phyloP scores from a whole-genome alignment of 2,797 vertebrate genomes.

The Eospalax fontanierii region DNA sequence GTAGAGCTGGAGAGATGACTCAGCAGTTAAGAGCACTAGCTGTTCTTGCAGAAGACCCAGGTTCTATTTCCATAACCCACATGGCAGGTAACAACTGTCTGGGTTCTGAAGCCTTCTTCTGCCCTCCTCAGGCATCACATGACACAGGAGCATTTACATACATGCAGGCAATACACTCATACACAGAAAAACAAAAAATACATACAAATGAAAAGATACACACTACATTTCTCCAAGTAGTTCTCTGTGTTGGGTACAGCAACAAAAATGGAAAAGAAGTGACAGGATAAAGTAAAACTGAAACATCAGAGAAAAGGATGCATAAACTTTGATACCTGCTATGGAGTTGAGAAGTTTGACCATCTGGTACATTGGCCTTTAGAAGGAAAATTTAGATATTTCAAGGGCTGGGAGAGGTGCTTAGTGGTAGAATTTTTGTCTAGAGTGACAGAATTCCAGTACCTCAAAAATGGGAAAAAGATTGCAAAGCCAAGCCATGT shows the following conservation, averaged over 20 bases:
- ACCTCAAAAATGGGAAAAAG: neutral
- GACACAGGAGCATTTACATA: no score
- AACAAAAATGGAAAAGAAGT: neutral
- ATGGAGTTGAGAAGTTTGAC: neutral
- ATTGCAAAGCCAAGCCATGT: constrained; percentile 16
- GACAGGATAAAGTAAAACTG: neutral
- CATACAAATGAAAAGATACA: neutral
- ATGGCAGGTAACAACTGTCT: no score
- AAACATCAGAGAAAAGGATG: neutral
- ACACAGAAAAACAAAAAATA: no score
- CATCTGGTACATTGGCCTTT: neutral
- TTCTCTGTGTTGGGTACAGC: neutral
- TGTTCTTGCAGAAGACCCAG: no score
- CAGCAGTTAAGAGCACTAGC: no score
- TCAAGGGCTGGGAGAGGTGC: neutral
- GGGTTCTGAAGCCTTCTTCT: no score
- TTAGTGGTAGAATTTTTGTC: neutral
- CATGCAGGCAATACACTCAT: no score
- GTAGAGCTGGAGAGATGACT: no score
- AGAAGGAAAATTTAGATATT: neutral
- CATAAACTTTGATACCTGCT: neutral
- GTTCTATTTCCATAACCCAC: no score
- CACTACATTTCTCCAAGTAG: neutral
- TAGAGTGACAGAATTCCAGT: neutral
- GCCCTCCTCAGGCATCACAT: no score